Base-by-base conservation (phyloP, 1,140 invertebrate genomes). In the Drosophila subobscura region DNA sequence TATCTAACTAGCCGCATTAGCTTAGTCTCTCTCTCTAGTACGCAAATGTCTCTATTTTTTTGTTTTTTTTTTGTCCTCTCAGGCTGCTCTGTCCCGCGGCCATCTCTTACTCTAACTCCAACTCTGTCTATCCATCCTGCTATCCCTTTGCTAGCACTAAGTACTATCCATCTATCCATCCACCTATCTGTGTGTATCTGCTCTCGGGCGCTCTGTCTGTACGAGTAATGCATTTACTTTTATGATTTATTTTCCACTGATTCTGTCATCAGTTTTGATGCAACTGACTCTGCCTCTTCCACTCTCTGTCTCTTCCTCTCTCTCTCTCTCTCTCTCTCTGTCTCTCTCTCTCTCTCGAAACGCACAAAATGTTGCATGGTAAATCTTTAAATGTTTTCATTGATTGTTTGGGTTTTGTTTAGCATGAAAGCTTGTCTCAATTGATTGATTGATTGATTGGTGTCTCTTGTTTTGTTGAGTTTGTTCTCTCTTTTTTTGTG, bases 361-460 rank as follows among this genome's bases (percentile, higher is more conserved):
- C 25, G 52, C 70, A 73, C 70, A 64, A 64, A 56, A 56, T 64
- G 70, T 46, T 63, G 71, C 71, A 74, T 74, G 71, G 52, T 74
- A 74, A 73, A 56, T 54, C 25, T 51, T 25, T 51, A 51, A 46
- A 12, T 37, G 3, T 22, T 52, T 46, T 37, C 16, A 51, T 40
- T 33, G 23, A 61, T 44, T 22, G 61, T 54, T 40, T 66, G n/a
- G 29, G 20, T 44, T 72, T 37, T 12, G 10, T 59, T 53, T 53
- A 74, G 58, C 71, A 74, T 52, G 59, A 4, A 64, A 65, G 67
- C 58, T 72, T 72, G 70, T 44, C 45, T 72, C n/a, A 44, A 61
- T 71, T 49, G 23, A 49, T n/a, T 53, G 56, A 72, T 86, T 73
- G 67, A 77, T 85, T 80, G 73, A 79, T 85, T 83, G 57, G 72